Evolutionary conservation across 2,888 invertebrate species (phyloP).

Genomic region (Pachliopta kotzebuea): DNA sequence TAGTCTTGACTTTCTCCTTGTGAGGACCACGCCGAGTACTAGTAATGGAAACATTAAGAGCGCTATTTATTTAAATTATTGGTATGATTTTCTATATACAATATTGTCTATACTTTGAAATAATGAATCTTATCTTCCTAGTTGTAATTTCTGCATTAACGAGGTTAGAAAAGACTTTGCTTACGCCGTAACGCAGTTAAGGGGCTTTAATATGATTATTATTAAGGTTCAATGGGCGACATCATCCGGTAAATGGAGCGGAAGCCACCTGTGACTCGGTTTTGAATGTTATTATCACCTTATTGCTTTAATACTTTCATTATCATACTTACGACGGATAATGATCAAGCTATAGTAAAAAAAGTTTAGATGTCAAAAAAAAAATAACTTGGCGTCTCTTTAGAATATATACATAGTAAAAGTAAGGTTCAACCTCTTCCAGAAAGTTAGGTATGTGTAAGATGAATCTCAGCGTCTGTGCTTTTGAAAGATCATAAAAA

Average conservation of each 20-base stretch:
- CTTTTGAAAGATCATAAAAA: too few relatives aligned
- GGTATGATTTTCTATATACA: too few relatives aligned
- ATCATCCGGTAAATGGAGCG: background rate
- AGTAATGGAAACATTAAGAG: too few relatives aligned
- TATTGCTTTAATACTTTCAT: background rate
- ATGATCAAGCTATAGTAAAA: background rate
- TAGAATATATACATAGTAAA: background rate
- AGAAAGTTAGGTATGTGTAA: too few relatives aligned
- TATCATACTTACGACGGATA: background rate
- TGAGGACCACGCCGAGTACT: too few relatives aligned
- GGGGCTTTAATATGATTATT: background rate
- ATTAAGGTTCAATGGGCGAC: background rate
- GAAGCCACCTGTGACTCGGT: background rate
- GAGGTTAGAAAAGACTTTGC: background rate
- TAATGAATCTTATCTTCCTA: background rate
- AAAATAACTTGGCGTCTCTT: background rate
- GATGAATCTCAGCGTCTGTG: too few relatives aligned
- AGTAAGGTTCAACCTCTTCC: too few relatives aligned
- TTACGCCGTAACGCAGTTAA: background rate
- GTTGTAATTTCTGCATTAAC: background rate
- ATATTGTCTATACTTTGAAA: background rate
- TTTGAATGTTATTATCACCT: background rate
- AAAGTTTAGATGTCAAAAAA: background rate
- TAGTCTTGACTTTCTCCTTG: too few relatives aligned
- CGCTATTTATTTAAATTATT: too few relatives aligned